Base-by-base conservation (phyloP, 1,140 invertebrate species). In the Panagrolaimus sp. region DNA sequence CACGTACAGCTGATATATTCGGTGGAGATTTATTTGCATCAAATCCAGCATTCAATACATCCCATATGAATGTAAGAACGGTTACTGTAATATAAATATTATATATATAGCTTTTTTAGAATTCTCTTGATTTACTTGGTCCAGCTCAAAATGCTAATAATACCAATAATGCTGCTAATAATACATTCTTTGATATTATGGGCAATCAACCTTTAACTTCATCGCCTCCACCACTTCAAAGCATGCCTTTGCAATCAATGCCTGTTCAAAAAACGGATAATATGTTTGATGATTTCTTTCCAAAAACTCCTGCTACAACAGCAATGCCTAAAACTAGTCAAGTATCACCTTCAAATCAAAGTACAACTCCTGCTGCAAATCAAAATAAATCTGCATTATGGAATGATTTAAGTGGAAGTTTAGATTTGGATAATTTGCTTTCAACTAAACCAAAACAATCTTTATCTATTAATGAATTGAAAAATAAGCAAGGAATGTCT, bases 381-480 rank as follows among this genome's bases (percentile, higher is more conserved):
- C 20, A 20, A 11, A 57, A 57, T 27, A 57, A 57, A 57, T 57
- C 51, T 27, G 51, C 51, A 13, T 27, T 57, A 16, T 57, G 51
- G 51, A 57, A 57, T 20, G 51, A 57, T 27, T 27, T 57, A 4
- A 57, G 51, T 27, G 27, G 20, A 20, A 57, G 51, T 13, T 27
- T 57, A 4, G 51, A 57, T 57, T 57, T 57, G 51, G 51, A 57
- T 20, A 57, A 57, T 27, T 16, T 57, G n/a, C 51, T 57, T 23
- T 57, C 51, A 27, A 57, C 51, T 2, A 57, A 57, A 57, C 51
- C 51, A n/a, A 57, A 57, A 27, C 51, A 57, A 57, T 25, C 20
- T 1, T 20, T 57, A 20, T 57, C 51, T 11, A 57, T 57, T 20
- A 57, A 57, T 27, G 51, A 57, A 27, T 25, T 57, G n/a, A 57